Evolutionary conservation across 64 coral and sea anemone species (phyloP).

Genomic region (Dendrophyllia cribrosa): DNA sequence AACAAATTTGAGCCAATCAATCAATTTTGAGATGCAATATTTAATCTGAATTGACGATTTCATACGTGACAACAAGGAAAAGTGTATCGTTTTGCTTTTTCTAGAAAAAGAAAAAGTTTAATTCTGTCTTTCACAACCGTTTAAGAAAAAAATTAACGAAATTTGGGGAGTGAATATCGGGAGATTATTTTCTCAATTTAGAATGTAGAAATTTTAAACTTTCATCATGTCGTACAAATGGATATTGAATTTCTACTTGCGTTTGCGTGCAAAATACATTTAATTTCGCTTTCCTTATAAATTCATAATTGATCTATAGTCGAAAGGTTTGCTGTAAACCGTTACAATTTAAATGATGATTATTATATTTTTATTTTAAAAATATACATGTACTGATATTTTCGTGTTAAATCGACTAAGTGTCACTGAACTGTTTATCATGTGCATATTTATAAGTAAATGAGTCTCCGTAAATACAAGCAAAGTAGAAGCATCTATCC

Average conservation of each 20-base stretch:
- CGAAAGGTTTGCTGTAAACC: neutral
- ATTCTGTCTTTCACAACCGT: too few species aligned
- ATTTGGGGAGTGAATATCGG: too few species aligned
- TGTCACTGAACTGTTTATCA: neutral
- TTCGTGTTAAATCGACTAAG: neutral
- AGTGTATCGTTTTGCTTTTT: neutral
- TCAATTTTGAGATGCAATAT: neutral
- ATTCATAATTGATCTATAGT: neutral
- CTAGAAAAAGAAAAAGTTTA: neutral
- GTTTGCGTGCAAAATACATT: too few species aligned
- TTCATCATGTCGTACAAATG: too few species aligned
- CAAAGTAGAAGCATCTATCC: neutral
- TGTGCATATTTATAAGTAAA: slow-evolving; percentile 17
- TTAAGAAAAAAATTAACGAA: too few species aligned
- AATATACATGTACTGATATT: neutral
- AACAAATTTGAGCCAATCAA: neutral
- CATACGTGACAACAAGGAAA: neutral
- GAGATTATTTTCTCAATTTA: too few species aligned
- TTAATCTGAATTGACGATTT: neutral
- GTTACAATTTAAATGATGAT: neutral
- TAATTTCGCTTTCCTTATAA: too few species aligned
- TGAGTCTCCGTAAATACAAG: neutral
- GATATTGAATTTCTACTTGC: too few species aligned
- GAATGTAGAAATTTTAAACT: too few species aligned
- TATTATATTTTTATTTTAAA: neutral